Conservation (phyloP, 2,888 invertebrate genomes). For the Lithophane semibrunnea region DNA sequence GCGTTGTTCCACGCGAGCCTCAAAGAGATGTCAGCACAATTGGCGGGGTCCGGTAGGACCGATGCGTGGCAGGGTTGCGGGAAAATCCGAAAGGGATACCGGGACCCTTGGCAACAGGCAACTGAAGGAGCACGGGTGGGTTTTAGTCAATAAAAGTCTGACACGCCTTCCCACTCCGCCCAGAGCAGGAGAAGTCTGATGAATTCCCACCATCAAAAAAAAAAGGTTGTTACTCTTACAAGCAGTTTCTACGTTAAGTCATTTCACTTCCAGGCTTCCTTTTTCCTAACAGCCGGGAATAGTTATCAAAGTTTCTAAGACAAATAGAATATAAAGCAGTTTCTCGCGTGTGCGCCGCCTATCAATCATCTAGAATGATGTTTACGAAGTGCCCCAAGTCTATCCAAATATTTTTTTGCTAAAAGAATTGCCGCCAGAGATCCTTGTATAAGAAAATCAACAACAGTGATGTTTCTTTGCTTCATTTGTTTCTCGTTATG, state of each 20-base stretch:
- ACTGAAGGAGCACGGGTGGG: too few species aligned
- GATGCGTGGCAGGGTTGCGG: too few species aligned
- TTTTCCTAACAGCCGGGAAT: slow-evolving; percentile 55
- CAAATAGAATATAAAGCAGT: slow-evolving; percentile 81
- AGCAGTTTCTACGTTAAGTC: neutral
- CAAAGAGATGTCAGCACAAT: too few species aligned
- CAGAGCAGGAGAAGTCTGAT: too few species aligned
- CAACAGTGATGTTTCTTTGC: neutral
- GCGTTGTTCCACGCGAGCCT: too few species aligned
- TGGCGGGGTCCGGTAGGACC: too few species aligned
- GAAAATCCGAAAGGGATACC: too few species aligned
- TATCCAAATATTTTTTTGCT: slow-evolving; percentile 59
- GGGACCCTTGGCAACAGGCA: too few species aligned
- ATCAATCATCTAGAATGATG: slow-evolving; percentile 79
- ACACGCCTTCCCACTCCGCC: too few species aligned
- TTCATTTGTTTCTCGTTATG: neutral
- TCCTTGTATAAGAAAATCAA: slow-evolving; percentile 13
- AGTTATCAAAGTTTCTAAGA: slow-evolving; percentile 76
- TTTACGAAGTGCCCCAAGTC: slow-evolving; percentile 65
- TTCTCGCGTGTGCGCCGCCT: slow-evolving; percentile 77
- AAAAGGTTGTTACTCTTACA: neutral
- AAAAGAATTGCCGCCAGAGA: slow-evolving; percentile 25
- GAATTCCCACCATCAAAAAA: too few species aligned
- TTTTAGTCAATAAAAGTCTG: too few species aligned
- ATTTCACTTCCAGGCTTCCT: slow-evolving; percentile 36